A percentile compares a stretch with the other conserved stretches of the same genome.
These are phyloP conservation scores for Candoia aspera DNA, from an alignment of 2,113 vertebrate genomes.

Conservation along the genomic window DNA sequence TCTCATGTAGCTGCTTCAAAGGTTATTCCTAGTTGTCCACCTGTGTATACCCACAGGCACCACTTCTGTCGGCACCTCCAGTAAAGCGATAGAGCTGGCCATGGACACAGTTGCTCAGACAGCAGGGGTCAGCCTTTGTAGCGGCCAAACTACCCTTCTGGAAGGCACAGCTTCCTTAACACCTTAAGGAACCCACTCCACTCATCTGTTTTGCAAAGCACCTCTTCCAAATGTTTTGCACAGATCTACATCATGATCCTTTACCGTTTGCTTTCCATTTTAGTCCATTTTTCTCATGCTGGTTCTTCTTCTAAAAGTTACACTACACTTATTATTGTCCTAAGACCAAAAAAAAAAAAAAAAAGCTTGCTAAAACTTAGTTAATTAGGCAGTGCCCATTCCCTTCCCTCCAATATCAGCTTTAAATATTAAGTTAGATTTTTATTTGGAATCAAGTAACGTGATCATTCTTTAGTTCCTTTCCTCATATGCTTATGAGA, in stretches of 20 bases:
- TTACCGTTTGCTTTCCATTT: background rate
- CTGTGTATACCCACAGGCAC: background rate
- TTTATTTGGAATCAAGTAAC: background rate
- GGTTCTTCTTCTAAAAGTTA: background rate
- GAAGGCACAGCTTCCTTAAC: background rate
- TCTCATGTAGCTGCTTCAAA: background rate
- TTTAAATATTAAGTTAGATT: background rate
- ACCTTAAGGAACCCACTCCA: background rate
- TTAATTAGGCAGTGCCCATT: background rate
- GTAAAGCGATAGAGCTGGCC: background rate
- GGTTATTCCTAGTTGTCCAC: background rate
- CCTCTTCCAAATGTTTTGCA: background rate
- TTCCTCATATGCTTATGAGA: background rate
- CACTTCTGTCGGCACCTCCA: background rate
- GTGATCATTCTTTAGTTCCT: background rate
- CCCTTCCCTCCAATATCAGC: background rate
- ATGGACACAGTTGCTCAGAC: background rate
- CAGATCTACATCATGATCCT: background rate
- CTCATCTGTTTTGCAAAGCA: background rate
- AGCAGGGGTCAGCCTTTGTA: background rate
- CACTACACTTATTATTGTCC: background rate
- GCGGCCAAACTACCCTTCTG: background rate
- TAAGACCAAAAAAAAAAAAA: background rate
- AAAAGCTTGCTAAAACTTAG: background rate
- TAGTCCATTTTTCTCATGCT: background rate